Evolutionary conservation across 2,888 invertebrate genomes (phyloP), one percentile per base, ranked within the genome.

Genomic region (Gnatocerus cornutus): DNA sequence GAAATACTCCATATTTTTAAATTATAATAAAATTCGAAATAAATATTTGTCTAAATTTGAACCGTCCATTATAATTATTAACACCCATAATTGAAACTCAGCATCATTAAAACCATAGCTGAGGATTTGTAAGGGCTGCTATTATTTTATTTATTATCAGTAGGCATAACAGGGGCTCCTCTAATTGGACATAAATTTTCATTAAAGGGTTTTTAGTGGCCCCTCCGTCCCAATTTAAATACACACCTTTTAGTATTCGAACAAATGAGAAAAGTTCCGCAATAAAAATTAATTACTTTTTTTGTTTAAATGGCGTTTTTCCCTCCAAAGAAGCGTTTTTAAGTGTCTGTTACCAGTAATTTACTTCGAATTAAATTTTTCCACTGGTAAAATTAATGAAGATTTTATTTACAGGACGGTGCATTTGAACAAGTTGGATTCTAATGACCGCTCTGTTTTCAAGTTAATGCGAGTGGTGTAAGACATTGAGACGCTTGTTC

Each of bases 261-360:
- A 27, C 45, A 53, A 61, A 68, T 55, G 68, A 61, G 61, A 61
- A 68, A 68, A 68, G 53, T 68, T 68, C 55, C 13, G 41, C 59
- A 61, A 61, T 68, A 61, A 67, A 63, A 63, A 63, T 67, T 59
- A 59, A 59, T 59, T 30, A 37, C 43, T 30, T 59, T 64, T 21
- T 67, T 67, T 52, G 56, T 65, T 50, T 61, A 61, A 61, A 37
- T 14, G 50, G 30, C 56, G 21, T 56, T 56, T 43, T 56, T 45
- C 48, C 45, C 45, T 4, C 4, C 37, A 39, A 52, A 41, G n/a
- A 53, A 14, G 33, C 13, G 29, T 63, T 63, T 52, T 63, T 63
- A 29, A 63, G 12, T 43, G 52, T 52, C 63, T 8, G 41, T 63
- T 53, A 27, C 16, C 53, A 52, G 43, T 53, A 63, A 63, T 63